Percentiles rank a stretch among this genome's conserved stretches.
phyloP scores from a whole-genome alignment of 1,140 invertebrate genomes.

The Zaprionus kolodkinae region DNA sequence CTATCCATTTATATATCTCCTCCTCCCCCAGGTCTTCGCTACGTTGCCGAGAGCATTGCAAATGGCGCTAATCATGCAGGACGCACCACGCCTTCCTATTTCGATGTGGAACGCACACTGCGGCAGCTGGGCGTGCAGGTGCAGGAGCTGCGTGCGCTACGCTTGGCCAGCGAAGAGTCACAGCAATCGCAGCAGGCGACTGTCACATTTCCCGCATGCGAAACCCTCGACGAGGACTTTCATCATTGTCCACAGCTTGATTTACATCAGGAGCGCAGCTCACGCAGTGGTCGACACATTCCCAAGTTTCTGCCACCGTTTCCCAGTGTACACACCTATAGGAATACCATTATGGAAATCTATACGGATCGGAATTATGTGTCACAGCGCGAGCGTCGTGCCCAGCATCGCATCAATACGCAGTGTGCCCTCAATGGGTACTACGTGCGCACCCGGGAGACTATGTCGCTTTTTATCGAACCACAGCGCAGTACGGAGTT shows the following conservation, averaged over 20 bases:
- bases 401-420: not conserved
- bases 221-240: conserved; percentile 26
- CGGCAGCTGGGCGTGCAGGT: conserved; percentile 13
- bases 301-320: conserved; percentile 51
- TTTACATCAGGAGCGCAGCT: not conserved
- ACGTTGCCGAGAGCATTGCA: conserved; percentile 20
- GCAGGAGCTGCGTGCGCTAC: conserved; percentile 6
- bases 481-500: not conserved
- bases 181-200: not conserved
- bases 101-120: conserved; percentile 57
- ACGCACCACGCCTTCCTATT: conserved; percentile 38
- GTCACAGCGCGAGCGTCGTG: not conserved
- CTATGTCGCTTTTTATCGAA: conserved; percentile 17
- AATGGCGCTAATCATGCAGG: conserved; percentile 39
- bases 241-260: conserved; percentile 10
- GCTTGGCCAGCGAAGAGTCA: no score
- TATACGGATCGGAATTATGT: not conserved
- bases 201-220: not conserved
- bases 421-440: conserved; percentile 38
- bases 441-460: conserved; percentile 9
- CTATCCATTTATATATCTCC: not conserved
- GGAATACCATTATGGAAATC: conserved; percentile 22
- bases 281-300: conserved; percentile 17
- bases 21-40: conserved; percentile 25
- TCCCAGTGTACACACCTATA: conserved; percentile 51